Evolutionary conservation across 2,797 vertebrate genomes (phyloP).

Genomic region (Psittacula echo): DNA sequence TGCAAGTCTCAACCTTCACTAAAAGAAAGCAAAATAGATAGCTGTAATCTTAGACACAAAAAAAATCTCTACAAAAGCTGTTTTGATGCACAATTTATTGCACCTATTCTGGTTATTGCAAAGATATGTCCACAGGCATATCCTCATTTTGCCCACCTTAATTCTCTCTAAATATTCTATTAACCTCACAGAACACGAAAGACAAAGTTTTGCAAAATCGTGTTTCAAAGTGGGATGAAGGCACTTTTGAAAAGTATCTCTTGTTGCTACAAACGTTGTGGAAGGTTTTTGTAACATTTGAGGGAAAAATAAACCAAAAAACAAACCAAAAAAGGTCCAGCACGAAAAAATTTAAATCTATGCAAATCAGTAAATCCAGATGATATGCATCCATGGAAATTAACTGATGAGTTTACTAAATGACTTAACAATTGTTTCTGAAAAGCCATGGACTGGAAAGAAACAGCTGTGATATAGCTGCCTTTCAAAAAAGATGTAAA

Average conservation of each 20-base stretch:
- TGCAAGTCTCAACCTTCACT: neutral
- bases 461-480: conserved; percentile 33
- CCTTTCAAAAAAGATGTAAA: conserved; percentile 29
- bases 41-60: neutral
- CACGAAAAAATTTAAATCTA: neutral
- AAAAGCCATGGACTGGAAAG: conserved; percentile 46
- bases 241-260: neutral
- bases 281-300: neutral
- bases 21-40: neutral
- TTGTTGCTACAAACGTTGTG: neutral
- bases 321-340: neutral
- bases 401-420: conserved; percentile 58
- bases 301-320: neutral
- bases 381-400: conserved; percentile 51
- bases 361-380: conserved; percentile 54
- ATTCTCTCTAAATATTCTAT: neutral
- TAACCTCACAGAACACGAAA: neutral
- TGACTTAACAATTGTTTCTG: conserved; percentile 53
- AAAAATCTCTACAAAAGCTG: neutral
- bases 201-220: neutral
- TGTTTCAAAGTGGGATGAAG: neutral
- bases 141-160: neutral
- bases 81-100: neutral
- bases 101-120: neutral
- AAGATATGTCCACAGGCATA: neutral